These are phyloP conservation scores for Drosophila varians DNA, from an alignment of 1,140 invertebrate genomes.

Conservation along the genomic window DNA sequence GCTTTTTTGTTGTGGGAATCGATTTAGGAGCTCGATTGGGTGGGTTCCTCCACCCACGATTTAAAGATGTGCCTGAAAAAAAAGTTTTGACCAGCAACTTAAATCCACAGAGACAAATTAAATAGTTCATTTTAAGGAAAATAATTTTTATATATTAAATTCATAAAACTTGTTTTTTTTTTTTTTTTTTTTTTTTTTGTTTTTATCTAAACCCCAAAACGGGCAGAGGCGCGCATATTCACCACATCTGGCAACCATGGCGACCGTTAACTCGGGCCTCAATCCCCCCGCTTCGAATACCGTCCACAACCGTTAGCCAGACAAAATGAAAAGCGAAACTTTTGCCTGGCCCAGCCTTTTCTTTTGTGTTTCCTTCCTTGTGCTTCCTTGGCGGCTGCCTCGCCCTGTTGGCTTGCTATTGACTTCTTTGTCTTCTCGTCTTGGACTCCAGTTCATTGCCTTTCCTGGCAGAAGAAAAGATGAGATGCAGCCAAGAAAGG, in stretches of 20 bases:
- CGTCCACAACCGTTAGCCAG: slow-evolving; percentile 53
- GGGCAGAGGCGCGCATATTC: slow-evolving; percentile 45
- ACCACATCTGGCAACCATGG: slow-evolving; percentile 63
- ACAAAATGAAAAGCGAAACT: slow-evolving; percentile 73
- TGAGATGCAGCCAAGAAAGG: slow-evolving; percentile 19
- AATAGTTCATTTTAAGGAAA: neutral
- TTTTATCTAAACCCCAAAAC: slow-evolving; percentile 15
- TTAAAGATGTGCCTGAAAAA: slow-evolving; percentile 29
- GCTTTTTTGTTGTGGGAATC: slow-evolving; percentile 32
- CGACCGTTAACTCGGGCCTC: slow-evolving; percentile 33
- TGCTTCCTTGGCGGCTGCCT: slow-evolving; percentile 45
- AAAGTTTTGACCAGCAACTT: slow-evolving; percentile 5
- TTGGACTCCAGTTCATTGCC: slow-evolving; percentile 59
- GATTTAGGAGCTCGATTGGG: slow-evolving; percentile 38
- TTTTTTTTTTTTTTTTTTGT: slow-evolving; percentile 9
- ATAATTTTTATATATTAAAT: neutral
- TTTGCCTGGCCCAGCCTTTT: slow-evolving; percentile 43
- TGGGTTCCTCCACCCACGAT: slow-evolving; percentile 22
- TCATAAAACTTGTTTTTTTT: neutral
- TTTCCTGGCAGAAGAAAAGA: slow-evolving; percentile 26
- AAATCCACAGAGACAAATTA: neutral
- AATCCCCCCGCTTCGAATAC: neutral
- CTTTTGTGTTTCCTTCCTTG: slow-evolving; percentile 26
- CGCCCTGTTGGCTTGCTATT: slow-evolving; percentile 33
- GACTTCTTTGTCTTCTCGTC: slow-evolving; percentile 55